Conservation (phyloP, 2,113 vertebrate genomes). For the Pygoscelis adeliae region DNA sequence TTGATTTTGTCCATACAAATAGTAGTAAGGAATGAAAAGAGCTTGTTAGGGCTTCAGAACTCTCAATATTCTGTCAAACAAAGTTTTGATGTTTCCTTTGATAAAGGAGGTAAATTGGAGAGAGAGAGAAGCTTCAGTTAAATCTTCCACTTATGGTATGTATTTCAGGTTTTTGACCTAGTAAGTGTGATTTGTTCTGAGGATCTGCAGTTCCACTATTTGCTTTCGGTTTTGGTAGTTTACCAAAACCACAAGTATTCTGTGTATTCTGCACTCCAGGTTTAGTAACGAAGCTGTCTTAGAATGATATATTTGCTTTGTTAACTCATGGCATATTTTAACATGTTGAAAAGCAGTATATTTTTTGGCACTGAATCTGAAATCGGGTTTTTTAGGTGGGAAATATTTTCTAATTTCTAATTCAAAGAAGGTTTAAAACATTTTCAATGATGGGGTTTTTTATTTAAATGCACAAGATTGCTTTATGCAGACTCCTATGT, state of each 20-base stretch:
- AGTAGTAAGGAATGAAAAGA: background rate
- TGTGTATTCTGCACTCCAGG: background rate
- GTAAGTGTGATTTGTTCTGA: background rate
- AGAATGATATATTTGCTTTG: background rate
- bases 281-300: background rate
- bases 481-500: background rate
- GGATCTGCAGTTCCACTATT: background rate
- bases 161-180: background rate
- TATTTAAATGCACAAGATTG: background rate
- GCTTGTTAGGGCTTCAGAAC: background rate
- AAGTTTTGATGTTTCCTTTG: background rate
- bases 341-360: background rate
- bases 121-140: background rate
- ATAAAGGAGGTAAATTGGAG: background rate
- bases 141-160: background rate
- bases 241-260: accelerated
- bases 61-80: background rate
- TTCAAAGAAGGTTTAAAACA: background rate
- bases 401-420: background rate
- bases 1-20: background rate
- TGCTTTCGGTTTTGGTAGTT: background rate
- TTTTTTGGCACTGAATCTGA: background rate
- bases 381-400: accelerated
- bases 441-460: background rate
- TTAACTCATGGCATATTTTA: background rate